Base-by-base conservation (phyloP, 2,888 invertebrate genomes). In the Agriotes lineatus region DNA sequence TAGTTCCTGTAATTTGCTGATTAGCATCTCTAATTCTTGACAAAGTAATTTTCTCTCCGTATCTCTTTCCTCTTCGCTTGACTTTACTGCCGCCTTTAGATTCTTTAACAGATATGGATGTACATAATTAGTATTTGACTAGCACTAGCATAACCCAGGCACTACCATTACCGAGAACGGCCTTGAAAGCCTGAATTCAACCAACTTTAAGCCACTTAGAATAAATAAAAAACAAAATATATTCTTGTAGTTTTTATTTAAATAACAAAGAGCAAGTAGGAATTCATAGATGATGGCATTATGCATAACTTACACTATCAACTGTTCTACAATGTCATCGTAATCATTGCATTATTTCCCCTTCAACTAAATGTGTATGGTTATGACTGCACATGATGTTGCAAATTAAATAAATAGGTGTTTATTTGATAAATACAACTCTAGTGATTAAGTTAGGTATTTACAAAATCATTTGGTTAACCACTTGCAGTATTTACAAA, bases 201-300 rank as follows among this genome's bases (percentile, higher is more conserved):
- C n/a, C n/a, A n/a, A n/a, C 9, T 33, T n/a, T 12, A 39, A 14
- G 2, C 12, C n/a, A 12, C 19, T 45, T 3, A 5, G 35, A 42
- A 33, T 33, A 16, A 67, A 61, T 25, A 45, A 5, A n/a, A n/a
- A 37, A 12, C 25, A 19, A 58, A 6, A 18, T 10, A 65, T 57
- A 62, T 67, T 67, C 63, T 57, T 67, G 65, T 70, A 66, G 39
- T 65, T 71, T 71, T 71, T 71, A 71, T 77, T 77, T 78, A 76
- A 76, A 77, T 78, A 78, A 78, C 78, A 78, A 78, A 78, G 77
- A 78, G 78, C 78, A 76, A 76, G 75, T 78, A 78, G 79, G 78
- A 77, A 78, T 78, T 79, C 72, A 77, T 77, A 79, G 77, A 77
- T 78, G 79, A 78, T 78, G 78, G 77, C 77, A 69, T 74, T 68